Conservation (phyloP, 2,888 invertebrate species). For the Calameuta idolon region DNA sequence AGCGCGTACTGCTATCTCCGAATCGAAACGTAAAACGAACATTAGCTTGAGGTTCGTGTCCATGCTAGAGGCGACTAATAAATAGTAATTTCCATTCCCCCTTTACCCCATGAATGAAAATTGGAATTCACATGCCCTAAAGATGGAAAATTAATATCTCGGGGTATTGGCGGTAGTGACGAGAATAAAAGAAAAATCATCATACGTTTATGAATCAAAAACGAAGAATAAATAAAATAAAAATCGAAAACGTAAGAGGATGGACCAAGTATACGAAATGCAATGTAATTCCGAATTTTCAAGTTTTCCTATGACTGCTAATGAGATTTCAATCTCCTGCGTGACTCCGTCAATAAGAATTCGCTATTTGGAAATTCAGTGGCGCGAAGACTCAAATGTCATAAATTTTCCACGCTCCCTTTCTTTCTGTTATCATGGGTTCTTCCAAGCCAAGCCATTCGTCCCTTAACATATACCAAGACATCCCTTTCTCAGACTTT, state of each 20-base stretch:
- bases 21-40: neutral
- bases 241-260: neutral
- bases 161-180: neutral
- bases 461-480: neutral
- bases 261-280: neutral
- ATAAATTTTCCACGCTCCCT: neutral
- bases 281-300: neutral
- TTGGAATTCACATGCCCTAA: neutral
- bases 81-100: neutral
- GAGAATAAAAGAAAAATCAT: neutral
- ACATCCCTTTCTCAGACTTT: neutral
- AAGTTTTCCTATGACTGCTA: neutral
- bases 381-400: neutral
- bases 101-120: neutral
- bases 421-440: neutral
- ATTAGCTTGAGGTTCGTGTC: neutral
- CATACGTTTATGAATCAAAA: neutral
- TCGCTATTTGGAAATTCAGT: neutral
- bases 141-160: neutral
- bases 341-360: neutral
- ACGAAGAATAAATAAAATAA: neutral
- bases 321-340: neutral
- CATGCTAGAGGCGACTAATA: neutral
- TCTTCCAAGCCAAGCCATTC: neutral
- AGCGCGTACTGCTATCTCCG: slow-evolving; percentile 31